phyloP scores from a whole-genome alignment of 2,888 invertebrate species.

The Drosophila testacea region DNA sequence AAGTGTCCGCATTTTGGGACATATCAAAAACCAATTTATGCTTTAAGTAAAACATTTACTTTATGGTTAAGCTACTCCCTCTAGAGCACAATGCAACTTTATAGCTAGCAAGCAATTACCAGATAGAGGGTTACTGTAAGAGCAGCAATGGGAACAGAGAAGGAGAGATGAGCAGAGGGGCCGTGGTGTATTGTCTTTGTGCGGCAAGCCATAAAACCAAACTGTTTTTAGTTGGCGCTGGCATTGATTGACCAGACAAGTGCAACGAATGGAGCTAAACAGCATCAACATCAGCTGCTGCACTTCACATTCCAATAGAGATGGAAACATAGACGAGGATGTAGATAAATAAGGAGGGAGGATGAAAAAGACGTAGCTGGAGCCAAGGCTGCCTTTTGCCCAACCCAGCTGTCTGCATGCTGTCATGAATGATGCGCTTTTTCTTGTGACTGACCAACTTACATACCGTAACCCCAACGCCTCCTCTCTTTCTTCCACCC shows the following conservation, averaged over 20 bases:
- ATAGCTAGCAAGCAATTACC: slow-evolving; percentile 71
- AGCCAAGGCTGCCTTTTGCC: slow-evolving; percentile 27
- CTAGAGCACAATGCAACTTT: slow-evolving; percentile 57
- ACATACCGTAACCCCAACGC: slow-evolving; percentile 9
- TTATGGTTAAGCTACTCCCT: slow-evolving; percentile 42
- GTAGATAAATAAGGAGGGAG: background rate
- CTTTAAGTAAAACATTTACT: slow-evolving; percentile 72
- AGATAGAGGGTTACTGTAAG: slow-evolving; percentile 29
- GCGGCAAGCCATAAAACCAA: slow-evolving; percentile 72
- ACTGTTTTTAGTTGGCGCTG: slow-evolving; percentile 68
- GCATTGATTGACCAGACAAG: slow-evolving; percentile 80
- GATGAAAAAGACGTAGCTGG: slow-evolving; percentile 6
- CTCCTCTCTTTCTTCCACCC: background rate
- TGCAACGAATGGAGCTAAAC: slow-evolving; percentile 70
- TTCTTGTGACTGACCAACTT: slow-evolving; percentile 65
- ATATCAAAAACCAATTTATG: slow-evolving; percentile 67
- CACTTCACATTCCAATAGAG: slow-evolving; percentile 57
- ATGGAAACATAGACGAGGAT: background rate
- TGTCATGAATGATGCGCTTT: slow-evolving; percentile 74
- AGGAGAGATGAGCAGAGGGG: background rate
- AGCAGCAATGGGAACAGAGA: background rate
- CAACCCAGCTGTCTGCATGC: slow-evolving; percentile 50
- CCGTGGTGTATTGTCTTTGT: slow-evolving; percentile 62
- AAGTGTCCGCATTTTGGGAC: slow-evolving; percentile 34
- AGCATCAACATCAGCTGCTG: slow-evolving; percentile 69